These are phyloP conservation scores for Liodrosophila aerea DNA, from an alignment of 2,888 invertebrate genomes.

Conservation along the genomic window DNA sequence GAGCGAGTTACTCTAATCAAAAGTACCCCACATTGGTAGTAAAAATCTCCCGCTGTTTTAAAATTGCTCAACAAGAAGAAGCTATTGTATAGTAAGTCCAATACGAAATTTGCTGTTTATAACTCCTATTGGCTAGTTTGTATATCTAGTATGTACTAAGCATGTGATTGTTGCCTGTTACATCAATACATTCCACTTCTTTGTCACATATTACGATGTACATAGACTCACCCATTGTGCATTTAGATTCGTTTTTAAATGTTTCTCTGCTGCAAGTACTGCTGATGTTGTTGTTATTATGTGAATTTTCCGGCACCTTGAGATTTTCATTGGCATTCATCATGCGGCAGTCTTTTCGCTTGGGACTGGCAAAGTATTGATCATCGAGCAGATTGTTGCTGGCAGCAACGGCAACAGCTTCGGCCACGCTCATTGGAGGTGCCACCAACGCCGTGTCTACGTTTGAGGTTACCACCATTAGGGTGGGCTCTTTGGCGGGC, in stretches of 20 bases:
- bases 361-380: conserved; percentile 82
- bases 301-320: conserved; percentile 24
- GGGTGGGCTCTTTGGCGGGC: conserved; percentile 56
- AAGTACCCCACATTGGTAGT: too few relatives aligned
- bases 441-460: conserved; percentile 32
- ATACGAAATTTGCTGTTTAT: too few relatives aligned
- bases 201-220: too few relatives aligned
- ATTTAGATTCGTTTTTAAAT: conserved; percentile 56
- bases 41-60: too few relatives aligned
- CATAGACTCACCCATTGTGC: conserved; percentile 69
- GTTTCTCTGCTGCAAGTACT: conserved; percentile 1
- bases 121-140: too few relatives aligned
- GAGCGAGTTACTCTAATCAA: too few relatives aligned
- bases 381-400: conserved; percentile 76
- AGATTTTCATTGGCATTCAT: conserved; percentile 72
- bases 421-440: conserved; percentile 31
- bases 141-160: too few relatives aligned
- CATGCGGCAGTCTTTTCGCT: conserved; percentile 82
- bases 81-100: too few relatives aligned
- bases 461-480: conserved; percentile 34
- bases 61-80: too few relatives aligned
- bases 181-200: too few relatives aligned
- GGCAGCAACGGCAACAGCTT: conserved; percentile 33
- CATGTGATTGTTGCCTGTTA: too few relatives aligned
- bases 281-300: conserved; percentile 20